Conservation (phyloP, 2,888 invertebrate genomes). For the Himalopsyche tibetana region DNA sequence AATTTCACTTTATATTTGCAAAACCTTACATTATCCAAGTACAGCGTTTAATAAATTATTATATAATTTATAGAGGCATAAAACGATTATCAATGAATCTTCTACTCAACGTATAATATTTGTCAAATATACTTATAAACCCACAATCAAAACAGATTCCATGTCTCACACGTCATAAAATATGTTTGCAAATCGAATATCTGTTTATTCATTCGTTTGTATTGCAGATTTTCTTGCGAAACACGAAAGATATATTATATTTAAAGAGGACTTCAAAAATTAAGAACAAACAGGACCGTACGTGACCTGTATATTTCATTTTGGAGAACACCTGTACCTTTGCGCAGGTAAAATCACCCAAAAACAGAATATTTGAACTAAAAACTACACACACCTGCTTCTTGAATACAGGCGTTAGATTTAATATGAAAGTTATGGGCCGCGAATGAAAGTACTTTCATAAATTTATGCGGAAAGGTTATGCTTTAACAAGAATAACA, state of each 20-base stretch:
- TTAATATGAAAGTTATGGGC: slow-evolving; percentile 60
- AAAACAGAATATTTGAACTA: slow-evolving; percentile 59
- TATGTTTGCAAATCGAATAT: no score
- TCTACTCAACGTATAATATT: no score
- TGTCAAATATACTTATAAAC: no score
- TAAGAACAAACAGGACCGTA: slow-evolving; percentile 31
- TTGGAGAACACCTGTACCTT: slow-evolving; percentile 23
- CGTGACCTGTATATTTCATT: slow-evolving; percentile 26
- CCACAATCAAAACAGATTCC: no score
- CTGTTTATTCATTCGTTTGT: no score
- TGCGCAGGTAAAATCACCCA: slow-evolving; percentile 15
- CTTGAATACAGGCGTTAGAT: slow-evolving; percentile 49
- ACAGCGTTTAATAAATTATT: no score
- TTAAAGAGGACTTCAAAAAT: not conserved
- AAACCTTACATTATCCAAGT: no score
- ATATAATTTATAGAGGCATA: no score
- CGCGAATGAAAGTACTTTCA: not conserved
- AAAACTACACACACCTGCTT: slow-evolving; percentile 62
- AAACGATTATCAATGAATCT: no score
- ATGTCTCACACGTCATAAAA: no score
- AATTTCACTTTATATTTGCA: no score
- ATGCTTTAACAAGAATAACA: not conserved
- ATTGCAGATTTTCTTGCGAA: no score
- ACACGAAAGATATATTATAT: not conserved
- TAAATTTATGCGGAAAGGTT: slow-evolving; percentile 18